Percentiles rank a stretch among this genome's conserved stretches.
Conservation (phyloP, 2,113 vertebrate species). For the Rhipidura dahli region DNA sequence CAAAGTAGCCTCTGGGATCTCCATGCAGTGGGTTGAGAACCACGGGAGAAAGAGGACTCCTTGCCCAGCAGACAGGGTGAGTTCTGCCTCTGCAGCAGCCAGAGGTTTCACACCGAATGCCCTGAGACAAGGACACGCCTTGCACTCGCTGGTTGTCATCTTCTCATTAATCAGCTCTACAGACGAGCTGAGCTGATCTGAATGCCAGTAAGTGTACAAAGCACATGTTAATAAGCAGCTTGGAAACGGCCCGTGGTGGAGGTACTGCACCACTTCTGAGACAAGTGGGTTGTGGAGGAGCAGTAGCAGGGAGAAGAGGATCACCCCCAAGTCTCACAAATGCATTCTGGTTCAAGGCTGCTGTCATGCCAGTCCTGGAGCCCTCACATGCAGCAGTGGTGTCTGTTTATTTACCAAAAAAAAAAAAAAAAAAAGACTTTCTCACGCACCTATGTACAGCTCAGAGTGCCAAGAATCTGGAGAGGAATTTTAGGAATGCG, state of each 20-base stretch:
- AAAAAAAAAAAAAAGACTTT: not conserved
- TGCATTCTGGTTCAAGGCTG: not conserved
- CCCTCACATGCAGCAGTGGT: not conserved
- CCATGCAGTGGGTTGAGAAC: not conserved
- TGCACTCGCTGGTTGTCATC: not conserved
- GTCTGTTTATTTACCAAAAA: not conserved
- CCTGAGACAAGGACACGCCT: not conserved
- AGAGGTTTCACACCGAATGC: not conserved
- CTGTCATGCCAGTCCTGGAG: not conserved
- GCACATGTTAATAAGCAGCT: not conserved
- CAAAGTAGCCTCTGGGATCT: not conserved
- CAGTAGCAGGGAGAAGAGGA: not conserved
- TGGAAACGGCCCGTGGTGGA: not conserved
- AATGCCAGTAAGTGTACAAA: not conserved
- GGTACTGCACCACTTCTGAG: not conserved
- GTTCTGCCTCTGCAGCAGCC: not conserved
- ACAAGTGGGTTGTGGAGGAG: not conserved
- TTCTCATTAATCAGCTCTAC: not conserved
- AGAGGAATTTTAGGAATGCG: conserved; percentile 40
- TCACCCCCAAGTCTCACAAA: not conserved
- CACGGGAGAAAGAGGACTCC: not conserved
- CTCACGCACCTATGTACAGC: not conserved
- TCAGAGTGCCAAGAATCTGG: not conserved
- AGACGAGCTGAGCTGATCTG: not conserved
- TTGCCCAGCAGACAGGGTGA: not conserved